Evolutionary conservation across 2,113 vertebrate genomes (phyloP).

Genomic region (Pithys albifrons): DNA sequence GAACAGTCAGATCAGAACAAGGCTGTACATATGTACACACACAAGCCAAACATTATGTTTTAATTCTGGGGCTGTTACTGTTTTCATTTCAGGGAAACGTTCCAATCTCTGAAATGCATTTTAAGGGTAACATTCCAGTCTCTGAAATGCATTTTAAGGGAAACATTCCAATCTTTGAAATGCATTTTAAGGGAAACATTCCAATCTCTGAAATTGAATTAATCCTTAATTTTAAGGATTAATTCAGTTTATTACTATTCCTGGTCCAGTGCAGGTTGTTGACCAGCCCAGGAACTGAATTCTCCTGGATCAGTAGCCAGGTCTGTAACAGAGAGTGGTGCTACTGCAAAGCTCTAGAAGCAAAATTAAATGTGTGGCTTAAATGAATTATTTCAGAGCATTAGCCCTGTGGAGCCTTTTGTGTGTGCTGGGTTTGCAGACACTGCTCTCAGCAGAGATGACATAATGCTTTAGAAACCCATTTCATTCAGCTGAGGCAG

Average conservation of each 20-base stretch:
- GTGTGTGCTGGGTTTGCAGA: neutral
- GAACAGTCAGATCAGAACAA: neutral
- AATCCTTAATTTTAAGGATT: neutral
- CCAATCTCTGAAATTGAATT: no score
- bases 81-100: neutral
- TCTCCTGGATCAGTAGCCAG: neutral
- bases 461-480: neutral
- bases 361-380: neutral
- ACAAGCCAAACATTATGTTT: neutral
- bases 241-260: neutral
- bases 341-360: neutral
- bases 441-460: neutral
- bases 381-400: neutral
- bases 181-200: no score
- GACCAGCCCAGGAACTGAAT: neutral
- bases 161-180: no score
- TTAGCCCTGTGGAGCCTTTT: neutral
- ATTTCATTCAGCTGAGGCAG: neutral
- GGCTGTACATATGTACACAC: no score
- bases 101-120: no score
- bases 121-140: no score
- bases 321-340: neutral
- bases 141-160: neutral
- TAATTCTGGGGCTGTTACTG: neutral
- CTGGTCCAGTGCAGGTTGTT: neutral